phyloP scores from a whole-genome alignment of 2,797 vertebrate genomes.

The Poeciliopsis presidionis region DNA sequence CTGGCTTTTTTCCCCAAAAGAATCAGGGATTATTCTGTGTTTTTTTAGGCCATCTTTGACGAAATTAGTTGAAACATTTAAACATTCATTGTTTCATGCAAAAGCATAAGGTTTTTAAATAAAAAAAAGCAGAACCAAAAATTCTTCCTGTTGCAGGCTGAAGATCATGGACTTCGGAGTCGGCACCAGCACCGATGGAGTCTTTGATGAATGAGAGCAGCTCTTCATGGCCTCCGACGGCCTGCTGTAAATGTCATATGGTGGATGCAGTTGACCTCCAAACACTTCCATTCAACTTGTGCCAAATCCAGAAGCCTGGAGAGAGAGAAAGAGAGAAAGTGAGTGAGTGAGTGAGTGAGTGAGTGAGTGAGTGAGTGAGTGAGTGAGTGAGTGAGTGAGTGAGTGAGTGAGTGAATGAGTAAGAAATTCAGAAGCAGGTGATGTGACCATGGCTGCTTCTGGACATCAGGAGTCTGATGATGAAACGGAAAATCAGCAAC shows the following conservation, averaged over 20 bases:
- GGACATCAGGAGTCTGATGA: constrained; percentile 9
- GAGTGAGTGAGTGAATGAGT: background rate
- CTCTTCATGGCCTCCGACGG: constrained; percentile 3
- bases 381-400: background rate
- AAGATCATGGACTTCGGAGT: constrained; percentile 23
- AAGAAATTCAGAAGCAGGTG: constrained; percentile 9
- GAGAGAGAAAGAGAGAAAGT: background rate
- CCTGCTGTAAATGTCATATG: constrained; percentile 43
- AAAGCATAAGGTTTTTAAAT: background rate
- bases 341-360: background rate
- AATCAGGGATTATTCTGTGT: background rate
- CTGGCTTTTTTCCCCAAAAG: background rate
- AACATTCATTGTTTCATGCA: background rate
- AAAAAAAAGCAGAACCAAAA: background rate
- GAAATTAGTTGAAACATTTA: background rate
- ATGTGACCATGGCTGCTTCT: background rate
- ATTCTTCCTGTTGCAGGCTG: background rate
- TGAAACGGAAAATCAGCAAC: constrained; percentile 5
- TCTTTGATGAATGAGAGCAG: constrained; percentile 38
- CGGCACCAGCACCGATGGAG: constrained; percentile 16
- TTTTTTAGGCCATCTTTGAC: background rate
- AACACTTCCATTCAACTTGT: constrained; percentile 30
- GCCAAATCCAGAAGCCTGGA: constrained; percentile 27
- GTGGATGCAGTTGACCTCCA: constrained; percentile 42
- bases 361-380: background rate